These are phyloP conservation scores for Hephaestus fuliginosus DNA, from an alignment of 2,797 vertebrate species.

Conservation along the genomic window DNA sequence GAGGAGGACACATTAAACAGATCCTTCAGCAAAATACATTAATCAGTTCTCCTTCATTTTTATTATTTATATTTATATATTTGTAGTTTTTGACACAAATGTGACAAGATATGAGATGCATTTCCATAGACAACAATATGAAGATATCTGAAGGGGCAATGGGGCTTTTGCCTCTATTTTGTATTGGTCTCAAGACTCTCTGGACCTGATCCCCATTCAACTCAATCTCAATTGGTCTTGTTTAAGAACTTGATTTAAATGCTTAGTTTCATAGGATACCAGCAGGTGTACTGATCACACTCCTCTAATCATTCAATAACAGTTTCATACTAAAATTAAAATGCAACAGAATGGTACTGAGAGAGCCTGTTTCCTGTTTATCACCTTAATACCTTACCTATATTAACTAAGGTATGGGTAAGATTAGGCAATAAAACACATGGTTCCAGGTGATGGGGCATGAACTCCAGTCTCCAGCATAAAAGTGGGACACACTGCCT, in stretches of 20 bases:
- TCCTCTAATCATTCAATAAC: background rate
- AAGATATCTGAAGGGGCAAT: background rate
- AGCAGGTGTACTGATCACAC: background rate
- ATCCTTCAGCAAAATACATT: background rate
- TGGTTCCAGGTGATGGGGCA: background rate
- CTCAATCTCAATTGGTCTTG: background rate
- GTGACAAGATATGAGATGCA: background rate
- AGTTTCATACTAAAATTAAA: background rate
- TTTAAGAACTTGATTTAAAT: background rate
- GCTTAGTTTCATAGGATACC: background rate
- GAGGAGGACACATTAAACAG: too few relatives aligned
- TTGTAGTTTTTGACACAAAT: background rate
- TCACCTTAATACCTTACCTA: too few relatives aligned
- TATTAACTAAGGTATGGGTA: too few relatives aligned
- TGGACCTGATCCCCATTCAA: background rate
- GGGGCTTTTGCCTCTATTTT: background rate
- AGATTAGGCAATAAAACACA: background rate
- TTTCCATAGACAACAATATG: background rate
- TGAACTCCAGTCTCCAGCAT: background rate
- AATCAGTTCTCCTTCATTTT: background rate
- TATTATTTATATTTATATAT: too few relatives aligned
- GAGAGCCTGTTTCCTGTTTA: too few relatives aligned
- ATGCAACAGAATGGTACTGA: too few relatives aligned
- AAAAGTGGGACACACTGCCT: background rate
- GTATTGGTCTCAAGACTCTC: background rate